Percentiles rank a stretch among this genome's conserved stretches.
Conservation (phyloP, 2,888 invertebrate species). For the Alentia gelatinosa region DNA sequence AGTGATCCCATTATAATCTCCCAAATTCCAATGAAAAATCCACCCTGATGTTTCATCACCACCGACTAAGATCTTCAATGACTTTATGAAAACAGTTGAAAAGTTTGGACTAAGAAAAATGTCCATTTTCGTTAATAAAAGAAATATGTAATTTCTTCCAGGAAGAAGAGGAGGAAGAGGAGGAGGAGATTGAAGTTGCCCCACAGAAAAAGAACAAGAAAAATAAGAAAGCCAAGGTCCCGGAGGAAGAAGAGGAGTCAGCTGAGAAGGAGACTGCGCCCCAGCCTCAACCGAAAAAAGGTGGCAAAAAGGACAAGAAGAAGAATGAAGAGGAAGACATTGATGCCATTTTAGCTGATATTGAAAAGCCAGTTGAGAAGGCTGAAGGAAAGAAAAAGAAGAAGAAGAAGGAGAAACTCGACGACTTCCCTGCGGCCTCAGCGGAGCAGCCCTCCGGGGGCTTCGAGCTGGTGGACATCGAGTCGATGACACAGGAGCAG, state of each 20-base stretch:
- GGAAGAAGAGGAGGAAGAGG: constrained; percentile 55
- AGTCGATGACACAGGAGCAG: constrained; percentile 60
- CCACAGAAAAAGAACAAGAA: constrained; percentile 58
- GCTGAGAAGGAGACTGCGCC: neutral
- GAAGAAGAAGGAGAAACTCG: constrained; percentile 59
- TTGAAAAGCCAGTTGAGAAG: constrained; percentile 73
- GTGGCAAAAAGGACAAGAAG: constrained; percentile 54
- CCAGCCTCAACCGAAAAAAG: constrained; percentile 11
- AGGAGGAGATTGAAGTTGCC: constrained; percentile 46
- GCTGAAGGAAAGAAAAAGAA: constrained; percentile 65
- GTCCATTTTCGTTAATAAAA: no score
- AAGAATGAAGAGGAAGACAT: constrained; percentile 75
- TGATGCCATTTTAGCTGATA: constrained; percentile 77
- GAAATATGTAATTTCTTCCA: neutral
- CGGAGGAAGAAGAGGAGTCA: neutral
- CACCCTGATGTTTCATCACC: no score
- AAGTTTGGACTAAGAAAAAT: no score
- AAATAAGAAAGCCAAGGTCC: constrained; percentile 52
- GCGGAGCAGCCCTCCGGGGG: constrained; percentile 58
- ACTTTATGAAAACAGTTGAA: no score
- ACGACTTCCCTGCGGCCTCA: neutral
- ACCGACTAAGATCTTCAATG: no score
- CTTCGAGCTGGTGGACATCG: constrained; percentile 55
- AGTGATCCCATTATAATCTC: no score
- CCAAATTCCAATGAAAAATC: no score